Base-by-base conservation (phyloP, 2,797 vertebrate species). In the Poecile montanus region DNA sequence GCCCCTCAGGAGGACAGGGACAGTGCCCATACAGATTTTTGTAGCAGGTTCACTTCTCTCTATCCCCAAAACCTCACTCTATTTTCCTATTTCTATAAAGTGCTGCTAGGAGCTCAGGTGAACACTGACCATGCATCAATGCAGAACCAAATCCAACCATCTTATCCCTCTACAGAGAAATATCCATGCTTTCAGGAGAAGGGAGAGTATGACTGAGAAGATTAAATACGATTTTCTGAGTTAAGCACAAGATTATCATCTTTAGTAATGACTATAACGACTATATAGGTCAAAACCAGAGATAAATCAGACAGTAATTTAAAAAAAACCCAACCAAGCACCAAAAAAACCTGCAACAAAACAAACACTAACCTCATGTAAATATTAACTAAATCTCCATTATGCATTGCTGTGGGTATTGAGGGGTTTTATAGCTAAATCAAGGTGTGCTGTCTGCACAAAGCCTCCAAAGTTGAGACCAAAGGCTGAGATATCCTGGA, bases 261-360 rank as follows among this genome's bases (percentile, higher is more conserved):
- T 71, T 74, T 27, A 76, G 56, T 85, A 89, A 67, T 20, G 17
- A 30, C n/a, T 87, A 56, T 60, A 88, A 56, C 18, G 56, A 36
- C 36, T 26, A 66, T 17, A 32, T 60, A 51, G 29, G 61, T 71
- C 45, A 93, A 77, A 91, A n/a, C n/a, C 22, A 5, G 2, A 66
- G 63, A 51, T 20, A 42, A 40, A 4, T n/a, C 50, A 57, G 60
- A 26, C 6, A 40, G 16, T 11, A 48, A 63, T 83, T 67, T 6
- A 0, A 75, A 34, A 68, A 38, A 30, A 26, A 0, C 0, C 5
- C 6, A 15, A 44, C 8, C 9, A 72, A 56, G 11, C 22, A 30
- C 13, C 11, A 32, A 78, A 50, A 40, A 45, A 22, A 4, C 2
- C 13, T 30, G 13, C 29, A 75, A 22, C 4, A 44, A 58, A 88